phyloP scores from a whole-genome alignment of 2,888 invertebrate species.

The Dioctria rufipes region DNA sequence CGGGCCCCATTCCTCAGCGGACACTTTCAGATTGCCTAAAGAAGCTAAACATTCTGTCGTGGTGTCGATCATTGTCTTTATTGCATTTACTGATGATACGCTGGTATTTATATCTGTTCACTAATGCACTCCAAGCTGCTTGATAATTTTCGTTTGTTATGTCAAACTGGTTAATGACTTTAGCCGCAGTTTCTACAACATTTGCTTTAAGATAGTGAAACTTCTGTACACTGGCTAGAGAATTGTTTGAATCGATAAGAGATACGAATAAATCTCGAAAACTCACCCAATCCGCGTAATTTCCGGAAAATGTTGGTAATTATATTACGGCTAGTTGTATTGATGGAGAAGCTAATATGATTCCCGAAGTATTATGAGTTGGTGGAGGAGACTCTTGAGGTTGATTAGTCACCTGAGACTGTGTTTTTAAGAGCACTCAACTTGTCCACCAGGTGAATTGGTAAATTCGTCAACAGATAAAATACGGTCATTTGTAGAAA shows the following conservation, averaged over 20 bases:
- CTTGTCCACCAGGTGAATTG: no score
- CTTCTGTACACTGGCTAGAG: not conserved
- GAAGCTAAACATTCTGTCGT: not conserved
- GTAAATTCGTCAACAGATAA: no score
- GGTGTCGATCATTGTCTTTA: not conserved
- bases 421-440: not conserved
- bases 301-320: conserved; percentile 2
- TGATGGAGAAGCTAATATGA: not conserved
- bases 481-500: no score
- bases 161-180: not conserved
- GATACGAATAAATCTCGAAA: not conserved
- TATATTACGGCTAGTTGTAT: not conserved
- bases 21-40: not conserved
- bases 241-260: not conserved
- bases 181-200: not conserved
- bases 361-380: not conserved
- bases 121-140: not conserved
- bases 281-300: not conserved
- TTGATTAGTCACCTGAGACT: not conserved
- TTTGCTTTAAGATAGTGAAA: conserved; percentile 6
- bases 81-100: not conserved
- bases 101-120: not conserved
- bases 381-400: not conserved
- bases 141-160: conserved; percentile 13
- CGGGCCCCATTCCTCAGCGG: not conserved